Conservation (phyloP, 2,113 vertebrate genomes). For the Eulemur rufifrons region DNA sequence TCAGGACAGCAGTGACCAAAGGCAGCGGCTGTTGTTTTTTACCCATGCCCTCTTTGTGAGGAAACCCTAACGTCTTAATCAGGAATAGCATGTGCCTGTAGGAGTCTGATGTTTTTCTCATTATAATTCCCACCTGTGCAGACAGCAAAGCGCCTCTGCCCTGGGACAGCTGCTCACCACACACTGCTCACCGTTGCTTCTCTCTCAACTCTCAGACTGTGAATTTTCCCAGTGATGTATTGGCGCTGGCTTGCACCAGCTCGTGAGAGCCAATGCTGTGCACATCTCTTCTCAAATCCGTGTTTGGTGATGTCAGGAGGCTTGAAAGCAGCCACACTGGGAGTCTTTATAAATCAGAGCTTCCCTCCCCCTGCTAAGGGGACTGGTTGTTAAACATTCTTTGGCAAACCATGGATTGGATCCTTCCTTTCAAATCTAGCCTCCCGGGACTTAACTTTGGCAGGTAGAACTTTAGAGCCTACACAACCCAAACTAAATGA, state of each 20-base stretch:
- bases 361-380: not conserved
- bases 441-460: not conserved
- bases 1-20: slow-evolving; percentile 11
- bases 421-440: not conserved
- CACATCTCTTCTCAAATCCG: not conserved
- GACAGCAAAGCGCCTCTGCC: not conserved
- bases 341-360: not conserved
- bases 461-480: not conserved
- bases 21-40: not conserved
- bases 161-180: not conserved
- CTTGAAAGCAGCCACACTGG: not conserved
- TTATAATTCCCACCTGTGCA: slow-evolving; percentile 6
- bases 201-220: not conserved
- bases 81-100: not conserved
- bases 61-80: slow-evolving; percentile 5
- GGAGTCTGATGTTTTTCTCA: not conserved
- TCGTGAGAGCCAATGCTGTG: accelerated
- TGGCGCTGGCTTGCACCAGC: not conserved
- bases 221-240: not conserved
- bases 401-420: not conserved
- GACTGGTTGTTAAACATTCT: not conserved
- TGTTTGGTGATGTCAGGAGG: not conserved
- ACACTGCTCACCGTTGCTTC: not conserved
- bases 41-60: not conserved
- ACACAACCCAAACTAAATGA: not conserved